phyloP scores from a whole-genome alignment of 2,113 vertebrate genomes.

The Tachycineta bicolor region DNA sequence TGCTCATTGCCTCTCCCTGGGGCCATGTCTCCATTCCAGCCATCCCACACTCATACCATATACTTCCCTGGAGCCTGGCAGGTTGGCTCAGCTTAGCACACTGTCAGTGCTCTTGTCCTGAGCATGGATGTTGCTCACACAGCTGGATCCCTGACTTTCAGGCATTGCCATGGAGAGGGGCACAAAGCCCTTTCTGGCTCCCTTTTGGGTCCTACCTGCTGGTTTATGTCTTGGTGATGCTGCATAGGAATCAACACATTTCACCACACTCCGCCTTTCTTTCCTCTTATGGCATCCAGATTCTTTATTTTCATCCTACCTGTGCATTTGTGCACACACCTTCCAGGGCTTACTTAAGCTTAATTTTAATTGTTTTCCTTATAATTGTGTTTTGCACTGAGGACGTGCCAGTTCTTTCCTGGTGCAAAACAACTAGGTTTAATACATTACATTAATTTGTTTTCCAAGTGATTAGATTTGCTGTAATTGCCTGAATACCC shows the following conservation, averaged over 20 bases:
- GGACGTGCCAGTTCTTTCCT: neutral
- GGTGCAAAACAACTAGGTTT: neutral
- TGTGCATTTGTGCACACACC: neutral
- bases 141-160: neutral
- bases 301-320: neutral
- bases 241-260: neutral
- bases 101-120: neutral
- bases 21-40: neutral
- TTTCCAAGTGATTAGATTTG: neutral
- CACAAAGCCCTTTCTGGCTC: neutral
- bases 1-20: rapidly evolving
- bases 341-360: neutral
- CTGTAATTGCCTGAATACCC: neutral
- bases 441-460: neutral
- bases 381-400: neutral
- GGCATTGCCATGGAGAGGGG: neutral
- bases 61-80: neutral
- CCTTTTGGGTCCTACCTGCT: neutral
- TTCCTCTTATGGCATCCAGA: neutral
- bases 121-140: neutral
- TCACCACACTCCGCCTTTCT: neutral
- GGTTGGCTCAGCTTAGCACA: rapidly evolving
- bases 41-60: neutral
- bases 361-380: neutral
- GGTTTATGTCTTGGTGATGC: neutral